Evolutionary conservation across 64 coral and sea anemone species (phyloP).

Genomic region (Actinia equina): DNA sequence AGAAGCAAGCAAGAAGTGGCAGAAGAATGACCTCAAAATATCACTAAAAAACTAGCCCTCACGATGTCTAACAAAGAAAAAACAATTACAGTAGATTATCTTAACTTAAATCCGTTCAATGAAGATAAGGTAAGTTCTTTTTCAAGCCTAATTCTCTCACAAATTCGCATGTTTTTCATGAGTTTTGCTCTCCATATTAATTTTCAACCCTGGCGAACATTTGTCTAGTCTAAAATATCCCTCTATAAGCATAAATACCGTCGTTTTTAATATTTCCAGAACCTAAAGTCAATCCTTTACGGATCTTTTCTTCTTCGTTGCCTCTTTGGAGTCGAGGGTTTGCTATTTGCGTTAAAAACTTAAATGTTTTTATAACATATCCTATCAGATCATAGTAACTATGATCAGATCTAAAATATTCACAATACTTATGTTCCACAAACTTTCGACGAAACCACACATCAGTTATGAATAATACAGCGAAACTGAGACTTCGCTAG

Average conservation of each 20-base stretch:
- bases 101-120: constrained; percentile 51
- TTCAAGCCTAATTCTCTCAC: neutral
- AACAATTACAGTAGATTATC: constrained; percentile 6
- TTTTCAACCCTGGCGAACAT: neutral
- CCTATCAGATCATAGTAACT: no score
- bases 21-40: neutral
- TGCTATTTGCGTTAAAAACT: no score
- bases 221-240: neutral
- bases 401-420: no score
- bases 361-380: no score
- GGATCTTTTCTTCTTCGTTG: no score
- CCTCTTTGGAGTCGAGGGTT: no score
- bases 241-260: neutral
- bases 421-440: no score
- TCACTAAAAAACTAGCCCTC: neutral
- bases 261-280: neutral
- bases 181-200: neutral
- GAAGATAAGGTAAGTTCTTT: constrained; percentile 53
- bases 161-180: neutral
- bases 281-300: neutral
- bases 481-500: no score
- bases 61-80: neutral
- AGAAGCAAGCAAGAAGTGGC: neutral
- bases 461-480: no score
- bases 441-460: no score